These are phyloP conservation scores for Nasonovia ribisnigri DNA, from an alignment of 2,888 invertebrate species.

Conservation along the genomic window DNA sequence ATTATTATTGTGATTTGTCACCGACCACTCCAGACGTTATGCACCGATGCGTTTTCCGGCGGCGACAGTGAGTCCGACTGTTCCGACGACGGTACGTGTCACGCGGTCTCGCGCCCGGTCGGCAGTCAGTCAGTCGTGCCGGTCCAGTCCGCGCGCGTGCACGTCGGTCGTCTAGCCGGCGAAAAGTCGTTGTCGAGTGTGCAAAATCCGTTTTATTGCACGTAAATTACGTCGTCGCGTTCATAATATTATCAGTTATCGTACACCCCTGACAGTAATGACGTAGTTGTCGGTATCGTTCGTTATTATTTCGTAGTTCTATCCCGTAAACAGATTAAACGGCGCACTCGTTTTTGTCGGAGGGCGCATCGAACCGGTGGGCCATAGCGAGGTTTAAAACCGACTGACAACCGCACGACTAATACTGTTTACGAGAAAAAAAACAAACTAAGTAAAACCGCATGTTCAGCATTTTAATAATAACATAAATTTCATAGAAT, in stretches of 20 bases:
- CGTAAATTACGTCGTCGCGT: neutral
- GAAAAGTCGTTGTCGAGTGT: neutral
- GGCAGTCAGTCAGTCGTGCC: conserved; percentile 21
- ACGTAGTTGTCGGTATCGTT: too few relatives aligned
- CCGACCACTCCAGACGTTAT: neutral
- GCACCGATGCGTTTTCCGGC: neutral
- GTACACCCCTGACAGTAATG: neutral
- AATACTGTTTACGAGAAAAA: neutral
- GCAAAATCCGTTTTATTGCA: neutral
- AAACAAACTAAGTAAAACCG: neutral
- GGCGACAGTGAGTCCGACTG: neutral
- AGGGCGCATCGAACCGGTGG: neutral
- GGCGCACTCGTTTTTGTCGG: neutral
- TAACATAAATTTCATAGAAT: neutral
- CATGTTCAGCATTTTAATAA: neutral
- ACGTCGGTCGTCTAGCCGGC: neutral
- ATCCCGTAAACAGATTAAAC: neutral
- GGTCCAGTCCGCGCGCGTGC: neutral
- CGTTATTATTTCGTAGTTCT: neutral
- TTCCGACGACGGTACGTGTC: neutral
- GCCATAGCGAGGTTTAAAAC: neutral
- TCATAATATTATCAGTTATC: neutral
- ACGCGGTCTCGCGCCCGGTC: neutral
- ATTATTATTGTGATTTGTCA: neutral
- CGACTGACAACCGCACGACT: neutral